A percentile compares a stretch with the other conserved stretches of the same genome.
These are phyloP conservation scores for Naja naja DNA, from an alignment of 2,113 vertebrate species.

Conservation along the genomic window DNA sequence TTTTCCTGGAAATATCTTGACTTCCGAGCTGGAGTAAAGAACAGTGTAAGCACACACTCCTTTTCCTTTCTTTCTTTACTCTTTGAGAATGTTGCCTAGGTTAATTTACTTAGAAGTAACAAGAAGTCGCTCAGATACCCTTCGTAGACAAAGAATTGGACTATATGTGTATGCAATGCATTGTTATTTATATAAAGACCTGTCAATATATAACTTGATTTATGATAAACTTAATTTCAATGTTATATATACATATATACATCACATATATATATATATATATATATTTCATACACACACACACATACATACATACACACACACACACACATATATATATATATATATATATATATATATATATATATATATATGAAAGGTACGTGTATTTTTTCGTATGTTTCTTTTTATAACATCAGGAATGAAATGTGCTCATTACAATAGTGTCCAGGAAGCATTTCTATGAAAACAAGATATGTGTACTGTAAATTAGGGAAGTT, in stretches of 20 bases:
- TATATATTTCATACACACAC: too few relatives aligned
- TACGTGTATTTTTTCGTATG: background rate
- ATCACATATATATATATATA: too few relatives aligned
- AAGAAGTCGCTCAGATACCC: background rate
- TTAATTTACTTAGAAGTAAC: background rate
- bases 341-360: too few relatives aligned
- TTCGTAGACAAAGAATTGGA: background rate
- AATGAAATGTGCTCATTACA: conserved; percentile 27
- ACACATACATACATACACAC: too few relatives aligned
- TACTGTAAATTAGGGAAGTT: conserved; percentile 64
- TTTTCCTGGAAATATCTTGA: background rate
- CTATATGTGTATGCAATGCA: background rate
- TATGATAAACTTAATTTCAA: too few relatives aligned
- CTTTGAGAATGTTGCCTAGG: background rate
- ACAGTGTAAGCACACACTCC: background rate
- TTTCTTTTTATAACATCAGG: background rate
- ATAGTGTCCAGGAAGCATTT: conserved; percentile 57
- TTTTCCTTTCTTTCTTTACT: background rate
- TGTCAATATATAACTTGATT: background rate
- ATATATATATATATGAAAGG: background rate
- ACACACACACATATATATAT: too few relatives aligned
- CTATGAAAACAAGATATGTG: conserved; percentile 63
- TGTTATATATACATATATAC: too few relatives aligned
- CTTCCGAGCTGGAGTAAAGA: background rate
- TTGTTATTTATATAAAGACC: background rate